Evolutionary conservation across 1,140 invertebrate genomes (phyloP).

Genomic region (Pygmarrhopalites habei): DNA sequence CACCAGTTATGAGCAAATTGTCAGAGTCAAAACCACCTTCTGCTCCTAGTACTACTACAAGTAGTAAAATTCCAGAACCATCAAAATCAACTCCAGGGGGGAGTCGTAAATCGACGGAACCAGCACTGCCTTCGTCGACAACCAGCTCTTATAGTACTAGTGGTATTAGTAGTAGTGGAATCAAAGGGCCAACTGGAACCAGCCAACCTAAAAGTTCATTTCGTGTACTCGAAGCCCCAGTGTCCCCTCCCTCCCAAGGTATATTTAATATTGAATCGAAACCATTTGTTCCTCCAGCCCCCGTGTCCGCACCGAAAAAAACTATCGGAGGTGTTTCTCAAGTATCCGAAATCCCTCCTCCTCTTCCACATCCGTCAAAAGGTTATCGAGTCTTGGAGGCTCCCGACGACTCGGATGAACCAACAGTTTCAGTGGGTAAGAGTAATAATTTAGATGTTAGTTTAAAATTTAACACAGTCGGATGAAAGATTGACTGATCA

Average conservation of each 20-base stretch:
- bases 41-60: too few species aligned
- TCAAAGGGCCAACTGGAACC: not conserved
- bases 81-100: not conserved
- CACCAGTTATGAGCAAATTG: not conserved
- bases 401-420: conserved; percentile 41
- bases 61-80: not conserved
- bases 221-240: conserved; percentile 39
- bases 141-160: not conserved
- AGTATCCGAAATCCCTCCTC: conserved; percentile 37
- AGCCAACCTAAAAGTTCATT: conserved; percentile 15
- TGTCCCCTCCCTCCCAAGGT: conserved; percentile 11
- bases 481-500: too few species aligned
- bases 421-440: conserved; percentile 37
- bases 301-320: conserved; percentile 30
- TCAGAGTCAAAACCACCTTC: too few species aligned
- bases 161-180: not conserved
- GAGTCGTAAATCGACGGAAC: not conserved
- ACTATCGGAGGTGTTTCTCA: conserved; percentile 37
- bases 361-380: too few species aligned
- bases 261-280: conserved; percentile 23
- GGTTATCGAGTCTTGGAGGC: conserved; percentile 46
- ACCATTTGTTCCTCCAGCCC: conserved; percentile 36
- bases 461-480: too few species aligned
- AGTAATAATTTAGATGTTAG: too few species aligned
- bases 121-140: too few species aligned